Conservation (phyloP, 2,888 invertebrate species). For the Tricholauxania praeusta region DNA sequence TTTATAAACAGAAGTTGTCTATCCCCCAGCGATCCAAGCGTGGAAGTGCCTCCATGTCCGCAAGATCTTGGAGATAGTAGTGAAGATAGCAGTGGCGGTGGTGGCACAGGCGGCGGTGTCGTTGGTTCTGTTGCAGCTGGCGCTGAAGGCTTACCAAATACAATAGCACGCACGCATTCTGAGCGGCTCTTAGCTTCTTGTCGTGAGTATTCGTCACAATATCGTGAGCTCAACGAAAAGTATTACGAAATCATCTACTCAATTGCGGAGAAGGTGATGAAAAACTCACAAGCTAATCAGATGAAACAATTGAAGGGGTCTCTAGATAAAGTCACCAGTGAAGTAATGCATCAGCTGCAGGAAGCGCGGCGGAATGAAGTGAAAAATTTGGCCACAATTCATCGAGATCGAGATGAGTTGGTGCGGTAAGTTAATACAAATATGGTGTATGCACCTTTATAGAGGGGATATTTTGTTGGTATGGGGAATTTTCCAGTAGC, state of each 20-base stretch:
- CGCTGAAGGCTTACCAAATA: slow-evolving; percentile 59
- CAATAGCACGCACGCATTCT: slow-evolving; percentile 72
- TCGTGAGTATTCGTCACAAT: slow-evolving; percentile 77
- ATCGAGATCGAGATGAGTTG: slow-evolving; percentile 91
- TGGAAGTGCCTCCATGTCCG: slow-evolving; percentile 68
- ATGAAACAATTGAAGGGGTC: slow-evolving; percentile 80
- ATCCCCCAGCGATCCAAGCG: slow-evolving; percentile 64
- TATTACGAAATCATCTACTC: slow-evolving; percentile 84
- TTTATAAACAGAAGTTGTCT: slow-evolving; percentile 65
- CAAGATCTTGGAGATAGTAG: slow-evolving; percentile 69
- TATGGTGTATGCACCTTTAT: no score
- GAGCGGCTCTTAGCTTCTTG: slow-evolving; percentile 74
- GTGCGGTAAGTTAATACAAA: slow-evolving; percentile 74
- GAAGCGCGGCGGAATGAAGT: slow-evolving; percentile 88
- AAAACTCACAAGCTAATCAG: slow-evolving; percentile 82
- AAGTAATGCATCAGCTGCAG: slow-evolving; percentile 85
- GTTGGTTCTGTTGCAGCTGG: slow-evolving; percentile 61
- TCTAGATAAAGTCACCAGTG: slow-evolving; percentile 78
- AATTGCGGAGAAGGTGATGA: slow-evolving; percentile 84
- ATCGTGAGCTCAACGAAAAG: slow-evolving; percentile 83
- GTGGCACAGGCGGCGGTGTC: slow-evolving; percentile 47
- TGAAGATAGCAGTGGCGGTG: slow-evolving; percentile 58
- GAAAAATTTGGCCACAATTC: slow-evolving; percentile 86
- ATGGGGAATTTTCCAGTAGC: no score
- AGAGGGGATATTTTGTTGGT: no score